These are phyloP conservation scores for Coremacera marginata DNA, from an alignment of 2,888 invertebrate species.

Conservation along the genomic window DNA sequence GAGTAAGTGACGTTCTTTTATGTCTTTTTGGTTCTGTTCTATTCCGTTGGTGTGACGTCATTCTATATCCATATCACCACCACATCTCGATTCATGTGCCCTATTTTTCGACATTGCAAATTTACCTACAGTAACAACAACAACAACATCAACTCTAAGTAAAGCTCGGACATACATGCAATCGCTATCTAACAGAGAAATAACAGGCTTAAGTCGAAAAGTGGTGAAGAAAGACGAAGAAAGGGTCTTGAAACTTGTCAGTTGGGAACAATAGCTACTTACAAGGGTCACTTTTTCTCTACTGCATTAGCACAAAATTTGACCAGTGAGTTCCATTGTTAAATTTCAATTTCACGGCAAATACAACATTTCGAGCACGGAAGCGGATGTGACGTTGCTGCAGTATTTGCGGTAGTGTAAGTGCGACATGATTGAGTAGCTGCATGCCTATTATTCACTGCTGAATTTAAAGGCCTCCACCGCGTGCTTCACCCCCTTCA, in stretches of 20 bases:
- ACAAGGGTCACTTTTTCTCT: neutral
- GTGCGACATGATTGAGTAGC: neutral
- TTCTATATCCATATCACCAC: neutral
- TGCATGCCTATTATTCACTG: neutral
- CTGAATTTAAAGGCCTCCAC: neutral
- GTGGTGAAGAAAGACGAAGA: neutral
- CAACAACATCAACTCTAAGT: neutral
- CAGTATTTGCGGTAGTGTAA: slow-evolving; percentile 5
- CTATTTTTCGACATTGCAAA: neutral
- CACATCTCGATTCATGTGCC: neutral
- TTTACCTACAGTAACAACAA: neutral
- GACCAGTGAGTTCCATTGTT: neutral
- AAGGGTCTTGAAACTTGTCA: neutral
- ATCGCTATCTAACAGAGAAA: neutral
- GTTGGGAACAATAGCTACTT: neutral
- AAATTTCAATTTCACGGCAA: neutral
- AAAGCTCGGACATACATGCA: neutral
- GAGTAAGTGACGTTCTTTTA: neutral
- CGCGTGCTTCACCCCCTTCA: neutral
- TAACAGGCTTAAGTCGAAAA: neutral
- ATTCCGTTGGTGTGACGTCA: slow-evolving; percentile 9
- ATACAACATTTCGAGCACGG: slow-evolving; percentile 10
- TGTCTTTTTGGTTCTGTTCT: neutral
- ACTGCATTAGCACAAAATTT: too few species aligned
- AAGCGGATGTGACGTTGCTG: slow-evolving; percentile 27